Conservation (phyloP, 2,888 invertebrate genomes). For the Clusia tigrina region DNA sequence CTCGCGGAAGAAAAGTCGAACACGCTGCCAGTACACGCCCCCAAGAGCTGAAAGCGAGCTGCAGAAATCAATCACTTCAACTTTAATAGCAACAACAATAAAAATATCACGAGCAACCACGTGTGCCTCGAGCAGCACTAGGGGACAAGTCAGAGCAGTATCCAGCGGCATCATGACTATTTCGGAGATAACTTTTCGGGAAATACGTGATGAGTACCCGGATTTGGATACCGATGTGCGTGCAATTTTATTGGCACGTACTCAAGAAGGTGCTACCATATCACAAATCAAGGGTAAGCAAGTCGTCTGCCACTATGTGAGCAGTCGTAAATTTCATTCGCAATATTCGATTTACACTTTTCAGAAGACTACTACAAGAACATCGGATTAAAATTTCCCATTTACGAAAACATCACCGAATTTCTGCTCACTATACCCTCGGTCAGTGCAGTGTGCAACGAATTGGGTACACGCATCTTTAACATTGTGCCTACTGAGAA, state of each 20-base stretch:
- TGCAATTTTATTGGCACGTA: constrained; percentile 55
- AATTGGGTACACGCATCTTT: constrained; percentile 56
- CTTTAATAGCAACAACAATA: constrained; percentile 38
- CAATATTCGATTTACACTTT: constrained; percentile 7
- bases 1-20: constrained; percentile 16
- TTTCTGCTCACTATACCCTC: constrained; percentile 58
- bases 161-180: constrained; percentile 53
- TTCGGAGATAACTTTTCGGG: constrained; percentile 43
- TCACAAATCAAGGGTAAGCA: constrained; percentile 56
- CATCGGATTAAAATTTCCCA: constrained; percentile 55
- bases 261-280: constrained; percentile 61
- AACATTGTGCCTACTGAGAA: constrained; percentile 54
- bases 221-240: constrained; percentile 57
- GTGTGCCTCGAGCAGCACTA: background rate
- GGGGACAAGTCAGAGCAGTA: background rate
- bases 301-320: too few relatives aligned
- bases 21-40: constrained; percentile 18
- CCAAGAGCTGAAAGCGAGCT: constrained; percentile 28
- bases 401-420: constrained; percentile 54
- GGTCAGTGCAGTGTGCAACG: constrained; percentile 53
- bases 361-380: constrained; percentile 57
- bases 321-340: too few relatives aligned
- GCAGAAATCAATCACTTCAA: constrained; percentile 48
- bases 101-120: too few relatives aligned
- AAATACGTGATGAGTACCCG: constrained; percentile 53